phyloP scores from a whole-genome alignment of 2,113 vertebrate species.

The Notiomystis cincta region DNA sequence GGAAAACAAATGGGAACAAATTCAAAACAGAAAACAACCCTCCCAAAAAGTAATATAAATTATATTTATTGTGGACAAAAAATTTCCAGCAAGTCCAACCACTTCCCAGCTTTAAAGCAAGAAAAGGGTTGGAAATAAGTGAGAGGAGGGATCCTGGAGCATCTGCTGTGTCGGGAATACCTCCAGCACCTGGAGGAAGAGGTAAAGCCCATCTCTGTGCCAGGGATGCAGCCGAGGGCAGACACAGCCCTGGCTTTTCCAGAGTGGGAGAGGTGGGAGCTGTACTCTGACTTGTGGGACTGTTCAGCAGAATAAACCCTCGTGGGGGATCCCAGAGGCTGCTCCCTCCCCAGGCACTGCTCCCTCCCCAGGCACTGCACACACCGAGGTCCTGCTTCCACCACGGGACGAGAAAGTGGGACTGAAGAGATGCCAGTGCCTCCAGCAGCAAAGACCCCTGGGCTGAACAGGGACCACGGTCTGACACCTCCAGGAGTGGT shows the following conservation, averaged over 20 bases:
- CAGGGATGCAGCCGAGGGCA: not conserved
- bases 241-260: not conserved
- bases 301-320: not conserved
- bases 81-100: not conserved
- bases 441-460: not conserved
- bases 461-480: not conserved
- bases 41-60: not conserved
- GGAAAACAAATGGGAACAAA: not conserved
- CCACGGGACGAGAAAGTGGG: not conserved
- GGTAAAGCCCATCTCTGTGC: not conserved
- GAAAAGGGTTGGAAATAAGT: not conserved
- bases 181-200: not conserved
- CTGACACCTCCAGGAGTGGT: not conserved
- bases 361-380: not conserved
- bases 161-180: not conserved
- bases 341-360: not conserved
- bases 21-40: not conserved
- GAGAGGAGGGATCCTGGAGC: not conserved
- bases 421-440: rapidly evolving
- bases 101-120: not conserved
- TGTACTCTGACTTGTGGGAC: not conserved
- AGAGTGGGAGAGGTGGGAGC: not conserved
- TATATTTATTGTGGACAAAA: not conserved
- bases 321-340: not conserved
- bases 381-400: not conserved